Percentiles rank a stretch among this genome's conserved stretches.
Conservation (phyloP, 2,113 vertebrate species). For the Gulo gulo region DNA sequence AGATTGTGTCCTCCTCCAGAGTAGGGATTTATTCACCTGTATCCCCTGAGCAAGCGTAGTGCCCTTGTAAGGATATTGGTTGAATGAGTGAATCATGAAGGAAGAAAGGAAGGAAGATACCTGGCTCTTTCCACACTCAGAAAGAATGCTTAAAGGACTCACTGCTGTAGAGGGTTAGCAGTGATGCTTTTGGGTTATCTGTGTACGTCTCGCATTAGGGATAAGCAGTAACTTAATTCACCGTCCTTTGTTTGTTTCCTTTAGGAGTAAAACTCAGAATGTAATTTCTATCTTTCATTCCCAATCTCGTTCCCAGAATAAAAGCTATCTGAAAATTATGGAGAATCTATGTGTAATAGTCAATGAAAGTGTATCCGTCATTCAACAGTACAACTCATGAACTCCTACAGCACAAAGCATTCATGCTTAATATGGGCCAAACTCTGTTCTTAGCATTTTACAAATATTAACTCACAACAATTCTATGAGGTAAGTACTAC, state of each 20-base stretch:
- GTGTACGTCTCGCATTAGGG: background rate
- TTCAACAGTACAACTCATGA: background rate
- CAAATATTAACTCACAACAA: background rate
- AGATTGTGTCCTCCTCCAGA: background rate
- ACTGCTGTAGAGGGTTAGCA: background rate
- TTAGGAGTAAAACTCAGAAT: background rate
- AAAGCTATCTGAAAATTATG: background rate
- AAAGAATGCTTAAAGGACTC: background rate
- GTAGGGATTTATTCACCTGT: background rate
- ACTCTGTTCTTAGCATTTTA: background rate
- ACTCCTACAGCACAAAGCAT: background rate
- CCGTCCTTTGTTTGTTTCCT: background rate
- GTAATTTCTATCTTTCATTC: background rate
- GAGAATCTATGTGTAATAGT: background rate
- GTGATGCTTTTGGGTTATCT: background rate
- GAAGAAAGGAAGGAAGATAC: background rate
- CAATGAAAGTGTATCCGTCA: background rate
- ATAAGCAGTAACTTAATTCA: background rate
- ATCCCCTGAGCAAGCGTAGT: background rate
- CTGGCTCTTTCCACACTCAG: background rate
- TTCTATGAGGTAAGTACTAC: background rate
- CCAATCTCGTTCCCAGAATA: conserved; percentile 8
- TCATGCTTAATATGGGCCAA: background rate
- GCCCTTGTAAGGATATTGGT: background rate
- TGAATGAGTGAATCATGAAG: background rate